Conservation (phyloP, 2,888 invertebrate species). For the Iselma pallidipennis region DNA sequence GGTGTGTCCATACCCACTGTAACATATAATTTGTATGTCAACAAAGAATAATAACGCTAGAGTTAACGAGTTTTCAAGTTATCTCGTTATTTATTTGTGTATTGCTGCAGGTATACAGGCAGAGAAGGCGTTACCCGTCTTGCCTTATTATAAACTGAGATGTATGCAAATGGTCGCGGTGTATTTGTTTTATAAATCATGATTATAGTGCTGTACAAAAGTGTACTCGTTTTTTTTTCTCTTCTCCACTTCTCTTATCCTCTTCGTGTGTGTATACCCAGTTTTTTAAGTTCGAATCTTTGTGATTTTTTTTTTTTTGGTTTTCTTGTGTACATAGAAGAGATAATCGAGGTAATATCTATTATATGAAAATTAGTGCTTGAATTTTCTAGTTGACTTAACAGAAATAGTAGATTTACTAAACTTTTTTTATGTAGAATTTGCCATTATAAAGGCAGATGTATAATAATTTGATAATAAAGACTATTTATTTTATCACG, state of each 20-base stretch:
- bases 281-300: not conserved
- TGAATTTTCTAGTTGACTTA: too few relatives aligned
- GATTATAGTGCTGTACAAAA: conserved; percentile 36
- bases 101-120: conserved; percentile 34
- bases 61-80: conserved; percentile 54
- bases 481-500: not conserved
- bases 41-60: conserved; percentile 55
- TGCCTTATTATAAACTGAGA: conserved; percentile 37
- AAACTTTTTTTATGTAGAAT: not conserved
- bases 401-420: too few relatives aligned
- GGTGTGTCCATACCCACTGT: conserved; percentile 45
- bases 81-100: conserved; percentile 53
- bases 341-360: not conserved
- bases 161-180: conserved; percentile 42
- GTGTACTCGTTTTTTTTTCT: conserved; percentile 19
- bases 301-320: too few relatives aligned
- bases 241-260: not conserved
- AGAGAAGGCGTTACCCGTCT: conserved; percentile 25
- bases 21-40: conserved; percentile 57
- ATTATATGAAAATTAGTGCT: not conserved
- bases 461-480: not conserved
- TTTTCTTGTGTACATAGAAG: not conserved
- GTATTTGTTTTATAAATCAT: conserved; percentile 46
- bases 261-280: not conserved
- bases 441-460: not conserved